These are phyloP conservation scores for Rotaria socialis DNA, from an alignment of 2,888 invertebrate species.

Conservation along the genomic window DNA sequence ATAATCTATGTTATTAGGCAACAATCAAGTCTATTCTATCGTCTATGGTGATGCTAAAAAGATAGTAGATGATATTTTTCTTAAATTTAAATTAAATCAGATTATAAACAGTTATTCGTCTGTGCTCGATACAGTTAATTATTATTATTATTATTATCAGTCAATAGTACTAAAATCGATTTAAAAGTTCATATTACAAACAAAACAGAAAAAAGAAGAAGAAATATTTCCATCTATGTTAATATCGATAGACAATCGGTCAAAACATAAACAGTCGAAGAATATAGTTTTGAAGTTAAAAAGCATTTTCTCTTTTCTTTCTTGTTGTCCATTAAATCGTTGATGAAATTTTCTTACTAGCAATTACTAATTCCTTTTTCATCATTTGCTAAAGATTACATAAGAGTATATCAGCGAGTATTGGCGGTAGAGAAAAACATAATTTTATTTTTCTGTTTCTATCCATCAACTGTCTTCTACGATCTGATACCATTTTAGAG, in stretches of 20 bases:
- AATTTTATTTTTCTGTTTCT: background rate
- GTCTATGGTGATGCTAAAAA: background rate
- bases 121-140: no score
- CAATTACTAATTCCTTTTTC: background rate
- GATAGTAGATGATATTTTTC: background rate
- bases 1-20: background rate
- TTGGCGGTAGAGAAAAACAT: background rate
- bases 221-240: background rate
- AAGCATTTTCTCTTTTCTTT: background rate
- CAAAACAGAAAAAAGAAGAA: no score
- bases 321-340: background rate
- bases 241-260: background rate
- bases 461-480: background rate
- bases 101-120: no score
- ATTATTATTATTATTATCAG: no score
- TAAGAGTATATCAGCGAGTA: background rate
- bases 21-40: background rate
- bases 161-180: no score
- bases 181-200: no score
- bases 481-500: background rate
- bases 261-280: no score
- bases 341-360: background rate
- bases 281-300: background rate
- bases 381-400: background rate
- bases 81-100: background rate